Evolutionary conservation across 92 coral and sea anemone genomes (phyloP).

Genomic region (Phenganax subtilis): DNA sequence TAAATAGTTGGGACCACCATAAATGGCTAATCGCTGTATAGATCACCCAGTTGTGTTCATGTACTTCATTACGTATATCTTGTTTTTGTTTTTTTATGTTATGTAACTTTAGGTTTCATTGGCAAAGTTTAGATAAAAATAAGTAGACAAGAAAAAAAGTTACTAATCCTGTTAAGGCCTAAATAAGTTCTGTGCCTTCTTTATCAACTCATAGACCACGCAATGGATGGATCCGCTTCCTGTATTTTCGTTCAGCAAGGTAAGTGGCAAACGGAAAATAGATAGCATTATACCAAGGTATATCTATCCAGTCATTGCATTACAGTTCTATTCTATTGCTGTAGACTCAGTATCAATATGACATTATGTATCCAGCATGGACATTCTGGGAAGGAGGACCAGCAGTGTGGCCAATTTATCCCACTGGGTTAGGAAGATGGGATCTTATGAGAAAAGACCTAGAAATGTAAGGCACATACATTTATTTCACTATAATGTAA

Average conservation of each 20-base stretch:
- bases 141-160: neutral
- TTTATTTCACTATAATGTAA: neutral
- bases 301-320: neutral
- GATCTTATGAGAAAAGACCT: constrained; percentile 88
- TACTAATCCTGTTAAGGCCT: neutral
- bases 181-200: neutral
- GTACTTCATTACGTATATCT: too few species aligned
- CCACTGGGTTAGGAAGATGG: constrained; percentile 98
- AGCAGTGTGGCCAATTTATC: constrained; percentile 98
- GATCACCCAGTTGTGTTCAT: too few species aligned
- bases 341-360: constrained; percentile 73
- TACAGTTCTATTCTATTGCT: neutral
- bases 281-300: neutral
- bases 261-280: constrained; percentile 26
- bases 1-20: neutral
- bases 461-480: constrained; percentile 54
- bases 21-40: too few species aligned
- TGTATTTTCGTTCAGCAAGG: constrained; percentile 96
- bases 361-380: constrained; percentile 99
- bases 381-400: constrained; percentile 99
- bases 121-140: neutral
- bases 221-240: constrained; percentile 72
- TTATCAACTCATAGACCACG: constrained; percentile 46
- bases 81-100: too few species aligned
- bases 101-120: neutral